phyloP scores from a whole-genome alignment of 2,888 invertebrate genomes.

The Gortyna flavago region DNA sequence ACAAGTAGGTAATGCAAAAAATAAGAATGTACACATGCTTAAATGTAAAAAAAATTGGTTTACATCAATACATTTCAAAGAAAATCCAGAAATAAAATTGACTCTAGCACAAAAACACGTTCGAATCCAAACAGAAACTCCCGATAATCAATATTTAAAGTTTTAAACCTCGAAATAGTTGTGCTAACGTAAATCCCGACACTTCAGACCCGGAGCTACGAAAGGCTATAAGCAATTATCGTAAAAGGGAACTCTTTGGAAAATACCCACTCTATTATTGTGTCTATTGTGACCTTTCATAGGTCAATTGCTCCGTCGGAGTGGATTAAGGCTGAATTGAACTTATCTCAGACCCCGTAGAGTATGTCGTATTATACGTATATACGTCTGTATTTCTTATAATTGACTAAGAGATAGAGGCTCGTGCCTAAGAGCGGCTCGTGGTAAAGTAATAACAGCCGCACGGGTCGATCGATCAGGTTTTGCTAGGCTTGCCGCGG shows the following conservation, averaged over 20 bases:
- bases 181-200: constrained; percentile 66
- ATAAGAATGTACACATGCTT: neutral
- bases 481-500: neutral
- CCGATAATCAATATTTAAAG: constrained; percentile 40
- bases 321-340: constrained; percentile 64
- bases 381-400: constrained; percentile 27
- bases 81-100: neutral
- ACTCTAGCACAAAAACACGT: neutral
- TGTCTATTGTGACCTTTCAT: constrained; percentile 71
- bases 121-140: neutral
- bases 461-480: neutral
- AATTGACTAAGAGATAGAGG: constrained; percentile 6
- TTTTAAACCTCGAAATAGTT: constrained; percentile 60
- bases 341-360: constrained; percentile 53
- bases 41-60: neutral
- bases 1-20: neutral
- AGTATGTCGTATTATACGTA: constrained; percentile 57
- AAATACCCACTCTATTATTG: constrained; percentile 75
- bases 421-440: no score
- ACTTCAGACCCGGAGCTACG: constrained; percentile 45
- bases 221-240: constrained; percentile 76
- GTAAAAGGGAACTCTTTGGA: constrained; percentile 77
- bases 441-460: neutral
- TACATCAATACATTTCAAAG: neutral
- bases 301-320: constrained; percentile 72